These are phyloP conservation scores for Cecidostiba fungosa DNA, from an alignment of 2,888 invertebrate genomes.

Conservation along the genomic window DNA sequence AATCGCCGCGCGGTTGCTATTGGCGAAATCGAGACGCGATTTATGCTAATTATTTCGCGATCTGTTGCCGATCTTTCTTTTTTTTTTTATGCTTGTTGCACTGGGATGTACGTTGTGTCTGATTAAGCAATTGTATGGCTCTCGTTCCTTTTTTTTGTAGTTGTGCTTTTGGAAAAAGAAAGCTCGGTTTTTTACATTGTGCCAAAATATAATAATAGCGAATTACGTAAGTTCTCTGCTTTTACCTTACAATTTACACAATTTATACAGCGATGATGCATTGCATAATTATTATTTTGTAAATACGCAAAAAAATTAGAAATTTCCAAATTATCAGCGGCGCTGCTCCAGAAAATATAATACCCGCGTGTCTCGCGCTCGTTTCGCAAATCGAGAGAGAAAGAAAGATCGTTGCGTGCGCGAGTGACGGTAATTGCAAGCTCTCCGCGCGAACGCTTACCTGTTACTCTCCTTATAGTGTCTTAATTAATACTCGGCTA, in stretches of 20 bases:
- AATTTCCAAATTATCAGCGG: background rate
- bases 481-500: slow-evolving; percentile 43
- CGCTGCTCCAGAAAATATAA: background rate
- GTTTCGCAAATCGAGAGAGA: slow-evolving; percentile 15
- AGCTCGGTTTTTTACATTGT: no score
- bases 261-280: background rate
- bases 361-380: background rate
- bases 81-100: background rate
- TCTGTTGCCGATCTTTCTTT: background rate
- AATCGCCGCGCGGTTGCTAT: slow-evolving; percentile 45
- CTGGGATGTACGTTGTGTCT: no score
- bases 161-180: no score
- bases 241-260: no score
- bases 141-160: background rate
- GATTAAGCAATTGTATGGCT: background rate
- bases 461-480: slow-evolving; percentile 16
- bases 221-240: background rate
- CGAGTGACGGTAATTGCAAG: slow-evolving; percentile 6
- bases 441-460: background rate
- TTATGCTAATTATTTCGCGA: slow-evolving; percentile 32
- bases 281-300: slow-evolving; percentile 6
- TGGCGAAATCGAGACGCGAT: slow-evolving; percentile 51
- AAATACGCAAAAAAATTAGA: background rate
- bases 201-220: background rate
- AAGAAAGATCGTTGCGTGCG: slow-evolving; percentile 11